Evolutionary conservation across 2,797 vertebrate species (phyloP), one percentile per base, ranked within the genome.

Genomic region (Spheniscus humboldti): DNA sequence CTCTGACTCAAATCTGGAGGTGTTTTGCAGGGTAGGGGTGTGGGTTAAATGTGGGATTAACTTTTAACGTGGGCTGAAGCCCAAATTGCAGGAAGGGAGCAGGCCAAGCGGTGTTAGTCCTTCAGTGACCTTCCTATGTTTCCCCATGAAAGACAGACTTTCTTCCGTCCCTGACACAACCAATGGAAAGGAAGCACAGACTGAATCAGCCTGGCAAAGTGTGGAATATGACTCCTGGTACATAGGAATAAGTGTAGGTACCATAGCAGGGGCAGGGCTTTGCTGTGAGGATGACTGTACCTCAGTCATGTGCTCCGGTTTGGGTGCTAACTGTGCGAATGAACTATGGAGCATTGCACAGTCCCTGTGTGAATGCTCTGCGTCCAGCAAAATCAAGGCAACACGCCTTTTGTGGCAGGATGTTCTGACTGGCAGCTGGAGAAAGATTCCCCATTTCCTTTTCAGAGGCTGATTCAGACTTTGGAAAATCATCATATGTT

Each of bases 101-200:
- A 94, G 39, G 73, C 56, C 39, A 82, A 90, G 59, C 33, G 18
- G 67, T 91, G 14, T 76, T 90, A 97, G 96, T 97, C 93, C 92
- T 97, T 97, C 12, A 4, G 80, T 97, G 95, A 97, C 96, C 95
- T 96, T 96, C 91, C 63, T 81, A 0, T 90, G 35, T 84, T 94
- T 95, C 90, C 63, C 62, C 6, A 2, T 63, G 67, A 94, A 89
- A 88, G 71, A 67, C 71, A 82, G 90, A 82, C 71, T 47, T 93
- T 68, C 94, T 93, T 95, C 91, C 17, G 18, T 86, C 57, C n/a
- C 20, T 55, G 59, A 62, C 50, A 69, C n/a, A 63, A 20, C 83
- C 86, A 94, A 59, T 69, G 73, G 83, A 76, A 90, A 87, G 48
- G 52, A 69, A 82, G 52, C 47, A 37, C 35, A 80, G n/a, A 16